Evolutionary conservation across 2,888 invertebrate genomes (phyloP).

Genomic region (Plagiodera versicolora): DNA sequence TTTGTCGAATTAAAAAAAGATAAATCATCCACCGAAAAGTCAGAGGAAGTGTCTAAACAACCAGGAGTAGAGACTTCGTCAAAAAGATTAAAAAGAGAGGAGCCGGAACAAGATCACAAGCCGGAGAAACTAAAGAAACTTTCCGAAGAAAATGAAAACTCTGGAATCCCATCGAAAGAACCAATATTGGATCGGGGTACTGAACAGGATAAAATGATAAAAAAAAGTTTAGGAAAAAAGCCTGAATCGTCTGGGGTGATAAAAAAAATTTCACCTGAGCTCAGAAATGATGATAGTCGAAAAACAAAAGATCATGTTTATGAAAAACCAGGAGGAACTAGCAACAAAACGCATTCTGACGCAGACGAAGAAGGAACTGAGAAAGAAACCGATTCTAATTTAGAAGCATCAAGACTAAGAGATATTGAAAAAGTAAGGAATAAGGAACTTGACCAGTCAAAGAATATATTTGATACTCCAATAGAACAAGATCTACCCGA

Average conservation of each 20-base stretch:
- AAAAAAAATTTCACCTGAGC: too few species aligned
- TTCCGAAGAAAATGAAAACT: not conserved
- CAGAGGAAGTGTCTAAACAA: not conserved
- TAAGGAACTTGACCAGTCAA: too few species aligned
- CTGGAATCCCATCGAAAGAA: not conserved
- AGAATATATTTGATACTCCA: not conserved
- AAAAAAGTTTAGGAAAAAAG: too few species aligned
- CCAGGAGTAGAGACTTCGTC: not conserved
- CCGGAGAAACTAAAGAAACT: not conserved
- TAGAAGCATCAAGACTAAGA: too few species aligned
- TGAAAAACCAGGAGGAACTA: too few species aligned
- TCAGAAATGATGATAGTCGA: too few species aligned
- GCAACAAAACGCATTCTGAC: too few species aligned
- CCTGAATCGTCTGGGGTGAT: too few species aligned
- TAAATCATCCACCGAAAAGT: not conserved
- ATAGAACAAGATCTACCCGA: not conserved
- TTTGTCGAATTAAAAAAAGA: not conserved
- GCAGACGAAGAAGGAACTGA: not conserved
- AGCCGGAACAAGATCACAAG: not conserved
- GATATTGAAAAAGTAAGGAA: too few species aligned
- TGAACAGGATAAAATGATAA: too few species aligned
- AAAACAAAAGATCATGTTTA: too few species aligned
- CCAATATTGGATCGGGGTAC: not conserved
- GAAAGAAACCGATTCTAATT: too few species aligned
- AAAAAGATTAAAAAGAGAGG: not conserved